phyloP scores from a whole-genome alignment of 2,113 vertebrate species.

The Strix uralensis region DNA sequence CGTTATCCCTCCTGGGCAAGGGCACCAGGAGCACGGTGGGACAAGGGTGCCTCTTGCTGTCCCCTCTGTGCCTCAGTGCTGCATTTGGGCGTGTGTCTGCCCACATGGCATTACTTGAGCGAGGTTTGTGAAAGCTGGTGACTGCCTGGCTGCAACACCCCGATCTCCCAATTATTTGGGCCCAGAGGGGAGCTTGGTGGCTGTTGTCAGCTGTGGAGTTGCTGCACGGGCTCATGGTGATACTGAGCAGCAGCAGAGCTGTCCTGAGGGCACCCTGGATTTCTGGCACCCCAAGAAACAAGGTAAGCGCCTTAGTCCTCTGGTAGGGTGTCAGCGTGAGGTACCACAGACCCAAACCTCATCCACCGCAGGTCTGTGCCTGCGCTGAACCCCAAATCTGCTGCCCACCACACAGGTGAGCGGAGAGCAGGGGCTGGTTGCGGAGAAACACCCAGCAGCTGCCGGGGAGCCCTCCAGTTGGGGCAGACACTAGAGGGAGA shows the following conservation, averaged over 20 bases:
- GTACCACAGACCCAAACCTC: not conserved
- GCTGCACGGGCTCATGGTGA: accelerated
- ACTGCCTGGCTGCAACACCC: not conserved
- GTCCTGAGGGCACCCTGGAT: not conserved
- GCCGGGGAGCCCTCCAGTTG: accelerated
- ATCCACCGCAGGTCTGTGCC: accelerated
- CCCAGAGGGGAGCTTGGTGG: not conserved
- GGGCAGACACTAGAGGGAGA: not conserved
- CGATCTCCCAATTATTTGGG: not conserved
- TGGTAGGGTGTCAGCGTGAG: accelerated
- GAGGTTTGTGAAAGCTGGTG: not conserved
- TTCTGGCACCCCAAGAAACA: not conserved
- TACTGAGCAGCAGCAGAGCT: not conserved
- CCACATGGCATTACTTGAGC: accelerated
- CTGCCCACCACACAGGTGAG: accelerated
- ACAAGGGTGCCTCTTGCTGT: accelerated
- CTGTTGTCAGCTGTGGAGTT: accelerated
- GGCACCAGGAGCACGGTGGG: accelerated
- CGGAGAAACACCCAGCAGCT: not conserved
- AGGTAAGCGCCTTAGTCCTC: not conserved
- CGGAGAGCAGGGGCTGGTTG: not conserved
- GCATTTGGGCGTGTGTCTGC: not conserved
- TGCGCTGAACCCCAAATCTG: not conserved
- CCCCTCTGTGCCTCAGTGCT: not conserved
- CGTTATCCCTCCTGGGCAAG: accelerated